Evolutionary conservation across 2,797 vertebrate genomes (phyloP), one percentile per base, ranked within the genome.

Genomic region (Rhynchonycteris naso): DNA sequence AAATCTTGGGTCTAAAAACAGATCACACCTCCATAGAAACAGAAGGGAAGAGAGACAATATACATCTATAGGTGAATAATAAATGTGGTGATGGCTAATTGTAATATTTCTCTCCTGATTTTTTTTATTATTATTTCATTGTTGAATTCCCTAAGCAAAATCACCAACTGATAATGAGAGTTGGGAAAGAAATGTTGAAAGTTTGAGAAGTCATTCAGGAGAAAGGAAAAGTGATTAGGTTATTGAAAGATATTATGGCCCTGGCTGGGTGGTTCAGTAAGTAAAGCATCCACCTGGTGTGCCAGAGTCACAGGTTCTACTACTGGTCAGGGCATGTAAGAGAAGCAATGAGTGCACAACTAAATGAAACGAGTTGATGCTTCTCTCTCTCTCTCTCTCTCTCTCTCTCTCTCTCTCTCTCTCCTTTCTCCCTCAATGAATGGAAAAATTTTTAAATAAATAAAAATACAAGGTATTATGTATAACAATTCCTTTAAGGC

Each of bases 121-220:
- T 38, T 33, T 30, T 79, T 63, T 43, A 43, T 71, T 43, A 43
- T 71, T 35, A 3, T 85, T 59, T 80, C 12, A 16, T 61, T 12
- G 59, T 12, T 56, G 58, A 87, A 78, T 72, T 74, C 28, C 26
- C 28, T 83, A 35, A 76, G 68, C 68, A 93, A 87, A 30, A 24
- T 54, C 72, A 71, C 74, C 68, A 89, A 68, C 35, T 80, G n/a
- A 56, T 72, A 58, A 24, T 30, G 35, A 75, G 28, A 43, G 38
- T 26, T 21, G 58, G 18, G 43, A 56, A 74, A 89, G 21, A 68
- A 85, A 28, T 50, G 16, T 16, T 35, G 50, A 35, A 92, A 35
- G 10, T 80, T 75, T 80, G 52, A 71, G 63, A 80, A 93, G 16
- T 75, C 33, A 72, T 90, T 95, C 22, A 80, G 58, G 28, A 87